Percentiles rank a stretch among this genome's conserved stretches.
These are phyloP conservation scores for Eupithecia subfuscata DNA, from an alignment of 2,888 invertebrate genomes.

Conservation along the genomic window DNA sequence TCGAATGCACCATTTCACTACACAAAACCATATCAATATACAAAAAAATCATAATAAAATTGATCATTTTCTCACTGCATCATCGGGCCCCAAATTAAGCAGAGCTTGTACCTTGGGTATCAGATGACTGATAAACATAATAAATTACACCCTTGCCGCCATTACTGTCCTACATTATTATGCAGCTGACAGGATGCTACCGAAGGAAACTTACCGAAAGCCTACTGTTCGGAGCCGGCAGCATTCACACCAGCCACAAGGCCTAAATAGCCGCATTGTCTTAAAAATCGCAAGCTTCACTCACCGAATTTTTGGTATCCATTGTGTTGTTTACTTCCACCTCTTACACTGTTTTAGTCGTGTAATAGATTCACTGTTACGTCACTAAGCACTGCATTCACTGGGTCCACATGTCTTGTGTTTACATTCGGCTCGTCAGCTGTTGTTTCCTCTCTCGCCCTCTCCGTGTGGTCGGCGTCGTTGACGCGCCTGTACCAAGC, in stretches of 20 bases:
- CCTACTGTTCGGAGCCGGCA: slow-evolving; percentile 27
- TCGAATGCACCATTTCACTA: neutral
- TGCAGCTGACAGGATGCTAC: neutral
- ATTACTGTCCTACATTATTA: neutral
- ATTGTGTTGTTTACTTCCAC: slow-evolving; percentile 66
- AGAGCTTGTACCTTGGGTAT: neutral
- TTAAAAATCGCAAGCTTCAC: slow-evolving; percentile 57
- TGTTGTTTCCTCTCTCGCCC: slow-evolving; percentile 79
- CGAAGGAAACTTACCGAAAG: slow-evolving; percentile 10
- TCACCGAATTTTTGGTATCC: slow-evolving; percentile 80
- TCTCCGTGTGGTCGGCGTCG: slow-evolving; percentile 82
- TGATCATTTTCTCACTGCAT: neutral
- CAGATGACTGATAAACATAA: neutral
- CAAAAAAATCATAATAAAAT: too few species aligned
- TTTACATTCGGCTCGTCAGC: slow-evolving; percentile 61
- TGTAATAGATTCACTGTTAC: slow-evolving; percentile 71
- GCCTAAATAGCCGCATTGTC: slow-evolving; percentile 45
- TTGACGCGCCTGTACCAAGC: slow-evolving; percentile 79
- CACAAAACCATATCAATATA: neutral
- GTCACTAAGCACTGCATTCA: slow-evolving; percentile 81
- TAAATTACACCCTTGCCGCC: neutral
- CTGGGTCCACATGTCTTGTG: slow-evolving; percentile 76
- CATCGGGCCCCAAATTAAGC: neutral
- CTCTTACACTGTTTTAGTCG: slow-evolving; percentile 58
- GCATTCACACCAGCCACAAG: slow-evolving; percentile 44